Percentiles rank a stretch among this genome's conserved stretches.
Conservation (phyloP, 2,888 invertebrate species). For the Temnothorax ravouxi region DNA sequence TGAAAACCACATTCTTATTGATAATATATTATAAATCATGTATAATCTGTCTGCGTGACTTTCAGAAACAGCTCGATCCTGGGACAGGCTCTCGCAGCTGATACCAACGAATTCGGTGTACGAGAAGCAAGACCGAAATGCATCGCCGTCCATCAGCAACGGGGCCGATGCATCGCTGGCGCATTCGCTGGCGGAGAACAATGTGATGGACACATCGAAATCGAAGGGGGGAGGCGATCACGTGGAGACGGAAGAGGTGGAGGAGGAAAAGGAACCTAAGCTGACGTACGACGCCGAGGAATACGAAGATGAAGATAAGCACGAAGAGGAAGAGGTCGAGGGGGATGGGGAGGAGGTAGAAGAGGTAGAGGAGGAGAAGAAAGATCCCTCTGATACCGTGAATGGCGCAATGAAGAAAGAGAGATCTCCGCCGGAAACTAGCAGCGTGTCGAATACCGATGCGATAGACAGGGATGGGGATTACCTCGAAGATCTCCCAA, state of each 20-base stretch:
- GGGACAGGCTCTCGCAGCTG: constrained; percentile 77
- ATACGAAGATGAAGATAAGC: constrained; percentile 70
- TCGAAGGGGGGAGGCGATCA: constrained; percentile 47
- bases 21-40: not conserved
- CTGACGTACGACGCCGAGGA: constrained; percentile 55
- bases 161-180: constrained; percentile 62
- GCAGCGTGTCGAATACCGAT: constrained; percentile 13
- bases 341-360: constrained; percentile 64
- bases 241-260: constrained; percentile 58
- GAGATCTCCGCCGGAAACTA: constrained; percentile 31
- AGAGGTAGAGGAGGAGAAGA: constrained; percentile 56
- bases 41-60: constrained; percentile 10
- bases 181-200: constrained; percentile 73
- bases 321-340: constrained; percentile 69
- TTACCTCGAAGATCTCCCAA: constrained; percentile 74
- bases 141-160: constrained; percentile 58
- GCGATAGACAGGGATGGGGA: constrained; percentile 67
- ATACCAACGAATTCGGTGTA: constrained; percentile 82
- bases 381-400: constrained; percentile 63
- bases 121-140: constrained; percentile 72
- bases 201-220: constrained; percentile 70
- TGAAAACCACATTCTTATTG: not conserved
- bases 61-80: constrained; percentile 73
- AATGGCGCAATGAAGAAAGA: constrained; percentile 53
- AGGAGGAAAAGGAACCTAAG: constrained; percentile 55